Conservation (phyloP, 2,888 invertebrate species). For the Lapara coniferarum region DNA sequence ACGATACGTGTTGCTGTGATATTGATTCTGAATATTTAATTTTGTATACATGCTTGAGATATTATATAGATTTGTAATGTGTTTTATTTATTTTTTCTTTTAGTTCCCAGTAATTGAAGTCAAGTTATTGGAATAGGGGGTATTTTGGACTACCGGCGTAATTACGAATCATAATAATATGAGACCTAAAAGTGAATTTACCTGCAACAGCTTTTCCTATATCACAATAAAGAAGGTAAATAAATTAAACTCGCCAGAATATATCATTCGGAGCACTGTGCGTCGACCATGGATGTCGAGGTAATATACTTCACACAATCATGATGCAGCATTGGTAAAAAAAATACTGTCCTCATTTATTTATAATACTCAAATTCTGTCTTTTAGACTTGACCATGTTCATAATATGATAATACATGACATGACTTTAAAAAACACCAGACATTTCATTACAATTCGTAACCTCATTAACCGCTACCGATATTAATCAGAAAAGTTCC, state of each 20-base stretch:
- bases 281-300: too few relatives aligned
- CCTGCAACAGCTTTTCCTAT: not conserved
- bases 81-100: too few relatives aligned
- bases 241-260: too few relatives aligned
- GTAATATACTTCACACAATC: too few relatives aligned
- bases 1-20: conserved; percentile 15
- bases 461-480: not conserved
- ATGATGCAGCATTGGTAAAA: too few relatives aligned
- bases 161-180: not conserved
- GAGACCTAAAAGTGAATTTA: not conserved
- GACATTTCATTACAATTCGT: not conserved
- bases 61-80: not conserved
- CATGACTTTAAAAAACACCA: not conserved
- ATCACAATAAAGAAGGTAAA: too few relatives aligned
- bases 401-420: not conserved
- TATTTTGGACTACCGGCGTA: not conserved
- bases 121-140: too few relatives aligned
- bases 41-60: conserved; percentile 6
- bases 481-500: not conserved
- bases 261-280: too few relatives aligned
- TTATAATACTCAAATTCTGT: too few relatives aligned
- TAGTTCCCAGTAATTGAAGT: too few relatives aligned
- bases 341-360: too few relatives aligned
- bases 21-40: not conserved
- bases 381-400: not conserved